A percentile compares a stretch with the other conserved stretches of the same genome.
These are phyloP conservation scores for Tetheella fluctuosa DNA, from an alignment of 2,888 invertebrate species.

Conservation along the genomic window DNA sequence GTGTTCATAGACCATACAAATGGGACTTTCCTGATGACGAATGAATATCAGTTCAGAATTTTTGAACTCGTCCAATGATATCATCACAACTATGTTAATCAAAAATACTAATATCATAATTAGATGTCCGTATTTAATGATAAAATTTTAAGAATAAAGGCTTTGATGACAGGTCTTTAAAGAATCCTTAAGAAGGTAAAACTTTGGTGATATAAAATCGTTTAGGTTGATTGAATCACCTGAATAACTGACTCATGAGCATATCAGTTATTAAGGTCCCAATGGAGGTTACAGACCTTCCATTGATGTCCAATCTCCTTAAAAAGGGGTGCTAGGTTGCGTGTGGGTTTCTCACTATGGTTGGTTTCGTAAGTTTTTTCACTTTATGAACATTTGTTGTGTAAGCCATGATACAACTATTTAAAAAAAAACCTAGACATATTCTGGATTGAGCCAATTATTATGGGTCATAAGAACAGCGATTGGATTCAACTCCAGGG, in stretches of 20 bases:
- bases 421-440: no score
- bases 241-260: not conserved
- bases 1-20: not conserved
- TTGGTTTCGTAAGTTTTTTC: not conserved
- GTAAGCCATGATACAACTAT: no score
- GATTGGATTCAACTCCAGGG: not conserved
- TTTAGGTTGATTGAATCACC: slow-evolving; percentile 1
- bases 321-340: slow-evolving; percentile 7
- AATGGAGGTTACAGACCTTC: slow-evolving; percentile 1
- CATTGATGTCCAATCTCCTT: slow-evolving; percentile 5
- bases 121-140: not conserved
- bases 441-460: no score
- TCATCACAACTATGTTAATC: not conserved
- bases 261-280: slow-evolving; percentile 3
- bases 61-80: not conserved
- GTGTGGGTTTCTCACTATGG: not conserved
- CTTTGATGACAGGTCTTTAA: no score
- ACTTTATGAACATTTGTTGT: not conserved
- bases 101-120: not conserved
- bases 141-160: not conserved
- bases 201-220: not conserved
- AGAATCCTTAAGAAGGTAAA: not conserved
- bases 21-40: not conserved
- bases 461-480: no score
- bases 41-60: not conserved